phyloP scores from a whole-genome alignment of 2,113 vertebrate genomes.

The Rhadina sibilatrix region DNA sequence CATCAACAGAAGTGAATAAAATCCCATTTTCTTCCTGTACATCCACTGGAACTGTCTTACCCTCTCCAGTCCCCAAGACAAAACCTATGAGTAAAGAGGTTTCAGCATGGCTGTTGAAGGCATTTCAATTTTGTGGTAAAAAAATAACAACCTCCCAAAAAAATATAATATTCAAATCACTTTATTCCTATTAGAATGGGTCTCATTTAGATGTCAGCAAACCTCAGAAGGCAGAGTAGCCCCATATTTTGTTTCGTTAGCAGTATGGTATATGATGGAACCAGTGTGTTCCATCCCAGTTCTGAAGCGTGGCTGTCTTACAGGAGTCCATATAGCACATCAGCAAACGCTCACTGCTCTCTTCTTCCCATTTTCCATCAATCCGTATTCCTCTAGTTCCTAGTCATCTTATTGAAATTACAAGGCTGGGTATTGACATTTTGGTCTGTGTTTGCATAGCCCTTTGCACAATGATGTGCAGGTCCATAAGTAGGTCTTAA shows the following conservation, averaged over 20 bases:
- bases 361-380: neutral
- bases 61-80: neutral
- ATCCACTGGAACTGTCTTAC: neutral
- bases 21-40: neutral
- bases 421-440: neutral
- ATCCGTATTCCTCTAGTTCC: neutral
- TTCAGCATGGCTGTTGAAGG: neutral
- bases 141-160: neutral
- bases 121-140: neutral
- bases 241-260: fast-evolving
- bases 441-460: neutral
- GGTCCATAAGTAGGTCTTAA: neutral
- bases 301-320: neutral
- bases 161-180: neutral
- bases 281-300: neutral
- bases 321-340: neutral
- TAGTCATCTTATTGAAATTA: neutral
- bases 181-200: neutral
- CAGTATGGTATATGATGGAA: neutral
- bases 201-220: neutral
- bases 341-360: neutral
- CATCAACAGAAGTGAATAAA: neutral
- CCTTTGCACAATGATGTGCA: neutral
- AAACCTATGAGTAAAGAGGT: neutral
- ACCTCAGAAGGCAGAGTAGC: neutral